These are phyloP conservation scores for Aphaenogaster floridana DNA, from an alignment of 1,140 invertebrate species.

Conservation along the genomic window DNA sequence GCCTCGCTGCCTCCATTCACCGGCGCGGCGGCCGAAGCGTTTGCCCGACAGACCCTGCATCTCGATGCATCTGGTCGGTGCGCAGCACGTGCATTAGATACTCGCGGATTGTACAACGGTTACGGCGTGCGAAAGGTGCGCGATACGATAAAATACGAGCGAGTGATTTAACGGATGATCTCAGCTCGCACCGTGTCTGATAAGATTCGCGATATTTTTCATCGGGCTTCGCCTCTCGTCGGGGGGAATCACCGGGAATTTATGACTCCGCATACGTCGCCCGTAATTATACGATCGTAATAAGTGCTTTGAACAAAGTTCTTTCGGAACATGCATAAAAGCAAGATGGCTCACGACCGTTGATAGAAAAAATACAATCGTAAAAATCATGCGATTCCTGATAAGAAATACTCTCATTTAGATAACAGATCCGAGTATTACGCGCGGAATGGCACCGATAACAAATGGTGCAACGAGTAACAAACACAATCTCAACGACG, in stretches of 20 bases:
- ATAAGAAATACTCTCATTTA: background rate
- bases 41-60: constrained; percentile 51
- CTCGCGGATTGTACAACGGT: constrained; percentile 54
- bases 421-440: background rate
- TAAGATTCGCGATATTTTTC: constrained; percentile 71
- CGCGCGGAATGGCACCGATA: background rate
- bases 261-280: constrained; percentile 20
- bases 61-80: constrained; percentile 57
- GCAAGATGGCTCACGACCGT: too few species aligned
- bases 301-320: constrained; percentile 3
- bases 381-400: background rate
- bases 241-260: constrained; percentile 43
- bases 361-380: background rate
- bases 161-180: constrained; percentile 73
- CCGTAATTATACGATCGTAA: constrained; percentile 50
- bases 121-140: constrained; percentile 55
- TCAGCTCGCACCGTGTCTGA: constrained; percentile 55
- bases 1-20: constrained; percentile 64
- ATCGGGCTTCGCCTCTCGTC: constrained; percentile 55
- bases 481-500: background rate
- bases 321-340: background rate
- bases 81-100: constrained; percentile 70
- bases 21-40: constrained; percentile 46
- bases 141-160: constrained; percentile 66
- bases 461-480: background rate